These are phyloP conservation scores for Cordilura impudica DNA, from an alignment of 2,888 invertebrate species.

Conservation along the genomic window DNA sequence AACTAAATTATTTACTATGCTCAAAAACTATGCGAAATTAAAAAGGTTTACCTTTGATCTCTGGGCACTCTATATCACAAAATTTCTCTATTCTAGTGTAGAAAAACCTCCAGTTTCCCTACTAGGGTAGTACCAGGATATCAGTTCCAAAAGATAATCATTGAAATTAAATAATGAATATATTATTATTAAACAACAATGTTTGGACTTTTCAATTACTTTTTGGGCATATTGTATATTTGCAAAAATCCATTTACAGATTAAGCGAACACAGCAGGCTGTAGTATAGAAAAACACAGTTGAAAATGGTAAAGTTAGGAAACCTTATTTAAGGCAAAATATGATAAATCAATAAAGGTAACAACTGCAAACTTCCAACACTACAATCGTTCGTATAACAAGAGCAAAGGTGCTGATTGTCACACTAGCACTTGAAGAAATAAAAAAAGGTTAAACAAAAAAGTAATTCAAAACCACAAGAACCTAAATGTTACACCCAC, in stretches of 20 bases:
- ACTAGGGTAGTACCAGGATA: no score
- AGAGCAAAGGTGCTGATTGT: constrained; percentile 63
- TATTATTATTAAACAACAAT: no score
- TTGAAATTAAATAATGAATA: no score
- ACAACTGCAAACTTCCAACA: constrained; percentile 47
- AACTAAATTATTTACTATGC: constrained; percentile 1
- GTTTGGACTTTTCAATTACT: neutral
- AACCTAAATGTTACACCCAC: constrained; percentile 60
- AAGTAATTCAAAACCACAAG: constrained; percentile 23
- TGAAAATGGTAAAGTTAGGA: neutral
- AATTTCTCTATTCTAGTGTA: no score
- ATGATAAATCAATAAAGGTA: constrained; percentile 66
- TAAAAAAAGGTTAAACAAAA: neutral
- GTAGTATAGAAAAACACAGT: constrained; percentile 24
- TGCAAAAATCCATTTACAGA: constrained; percentile 48
- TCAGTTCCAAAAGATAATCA: no score
- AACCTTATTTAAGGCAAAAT: constrained; percentile 44
- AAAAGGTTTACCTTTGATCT: no score
- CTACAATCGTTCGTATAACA: constrained; percentile 39
- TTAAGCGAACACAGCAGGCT: constrained; percentile 53
- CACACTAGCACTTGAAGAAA: constrained; percentile 48
- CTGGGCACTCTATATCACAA: no score
- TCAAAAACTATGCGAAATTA: no score
- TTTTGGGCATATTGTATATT: neutral
- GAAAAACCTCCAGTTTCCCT: no score